Base-by-base conservation (phyloP, 2,113 vertebrate species). In the Delphinapterus leucas region DNA sequence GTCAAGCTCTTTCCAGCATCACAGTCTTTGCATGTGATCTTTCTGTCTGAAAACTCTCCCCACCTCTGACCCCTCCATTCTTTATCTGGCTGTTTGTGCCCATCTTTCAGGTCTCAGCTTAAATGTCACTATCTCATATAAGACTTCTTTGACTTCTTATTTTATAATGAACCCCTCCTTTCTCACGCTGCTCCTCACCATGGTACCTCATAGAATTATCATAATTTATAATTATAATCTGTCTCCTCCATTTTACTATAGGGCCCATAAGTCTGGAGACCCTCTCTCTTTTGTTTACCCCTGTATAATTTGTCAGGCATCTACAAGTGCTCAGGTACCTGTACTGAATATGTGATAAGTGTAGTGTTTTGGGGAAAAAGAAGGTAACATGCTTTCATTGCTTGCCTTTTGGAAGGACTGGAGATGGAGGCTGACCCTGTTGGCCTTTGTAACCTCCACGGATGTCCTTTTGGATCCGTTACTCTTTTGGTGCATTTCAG, bases 21-120 rank as follows among this genome's bases (percentile, higher is more conserved):
- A 70, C 23, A n/a, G 18, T 41, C 38, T 80, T 77, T 63, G n/a
- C 28, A 67, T 2, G 7, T 25, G 26, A 5, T 44, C 28, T 73
- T 86, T 41, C 49, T 86, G 10, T 20, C 38, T 86, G 25, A 65
- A 92, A 12, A 5, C 8, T 58, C 12, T 77, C 23, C 41, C 53
- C 1, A 14, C 21, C 3, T 6, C 2, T 1, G n/a, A 36, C 10
- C 41, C 13, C 4, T 68, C 1, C 4, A 13, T 86, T 60, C n/a
- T 53, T 91, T 38, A 49, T 49, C 26, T 89, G 23, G 17, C 2
- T 82, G 2, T 77, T 61, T 31, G 8, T 73, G 33, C 4, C 8
- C 12, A 3, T 92, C 15, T 38, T 88, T 88, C 82, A 68, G 47
- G 1, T 89, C 68, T 93, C 33, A 33, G 60, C 8, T 89, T 79